Percentiles rank a stretch among this genome's conserved stretches.
Evolutionary conservation across 2,113 vertebrate genomes (phyloP).

Genomic region (Copsychus sechellarum): DNA sequence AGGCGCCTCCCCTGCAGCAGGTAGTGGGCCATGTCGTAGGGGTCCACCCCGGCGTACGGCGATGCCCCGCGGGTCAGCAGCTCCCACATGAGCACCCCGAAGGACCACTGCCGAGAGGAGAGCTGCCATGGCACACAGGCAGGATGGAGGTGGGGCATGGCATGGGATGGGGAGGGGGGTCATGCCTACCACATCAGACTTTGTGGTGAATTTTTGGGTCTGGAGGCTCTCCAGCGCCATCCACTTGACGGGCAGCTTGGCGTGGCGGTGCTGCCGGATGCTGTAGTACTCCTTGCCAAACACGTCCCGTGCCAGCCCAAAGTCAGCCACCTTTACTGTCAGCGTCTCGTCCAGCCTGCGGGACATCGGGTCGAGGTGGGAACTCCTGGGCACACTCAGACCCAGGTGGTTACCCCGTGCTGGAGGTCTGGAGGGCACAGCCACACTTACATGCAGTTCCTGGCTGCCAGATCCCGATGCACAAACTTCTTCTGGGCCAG

Average conservation of each 20-base stretch:
- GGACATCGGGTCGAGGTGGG: background rate
- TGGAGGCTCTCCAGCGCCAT: conserved; percentile 96
- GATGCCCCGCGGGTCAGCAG: conserved; percentile 93
- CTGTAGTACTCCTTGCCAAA: conserved; percentile 98
- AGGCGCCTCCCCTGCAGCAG: conserved; percentile 87
- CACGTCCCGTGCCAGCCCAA: conserved; percentile 91
- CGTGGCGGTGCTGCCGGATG: conserved; percentile 80
- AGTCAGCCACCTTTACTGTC: conserved; percentile 96
- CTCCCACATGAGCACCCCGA: conserved; percentile 95
- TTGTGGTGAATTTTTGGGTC: conserved; percentile 95
- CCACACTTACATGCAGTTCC: conserved; percentile 94
- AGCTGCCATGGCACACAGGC: background rate
- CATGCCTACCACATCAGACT: conserved; percentile 89
- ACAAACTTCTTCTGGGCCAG: conserved; percentile 94
- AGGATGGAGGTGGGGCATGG: accelerated
- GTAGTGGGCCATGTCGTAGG: conserved; percentile 89
- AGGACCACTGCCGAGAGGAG: conserved; percentile 86
- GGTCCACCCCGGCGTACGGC: conserved; percentile 89
- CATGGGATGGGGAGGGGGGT: accelerated
- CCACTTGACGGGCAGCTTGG: conserved; percentile 95
- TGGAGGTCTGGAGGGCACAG: accelerated
- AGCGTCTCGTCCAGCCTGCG: conserved; percentile 89
- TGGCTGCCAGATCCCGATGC: conserved; percentile 93
- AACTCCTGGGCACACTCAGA: background rate
- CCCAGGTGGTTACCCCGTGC: accelerated